Percentiles rank a stretch among this genome's conserved stretches.
Evolutionary conservation across 1,140 invertebrate genomes (phyloP).

Genomic region (Myzus persicae): DNA sequence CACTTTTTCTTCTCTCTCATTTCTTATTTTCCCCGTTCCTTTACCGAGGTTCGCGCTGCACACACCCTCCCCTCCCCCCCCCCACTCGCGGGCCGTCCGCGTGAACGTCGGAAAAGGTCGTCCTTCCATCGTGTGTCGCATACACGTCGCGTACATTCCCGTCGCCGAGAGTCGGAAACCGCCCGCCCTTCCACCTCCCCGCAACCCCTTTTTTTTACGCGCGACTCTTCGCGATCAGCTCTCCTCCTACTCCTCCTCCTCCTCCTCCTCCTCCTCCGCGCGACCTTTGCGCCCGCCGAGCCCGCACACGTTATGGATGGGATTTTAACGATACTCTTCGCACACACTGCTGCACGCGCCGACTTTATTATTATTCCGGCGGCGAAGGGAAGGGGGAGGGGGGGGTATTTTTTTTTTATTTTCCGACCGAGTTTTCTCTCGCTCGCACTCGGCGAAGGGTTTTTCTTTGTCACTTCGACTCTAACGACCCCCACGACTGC

Average conservation of each 20-base stretch:
- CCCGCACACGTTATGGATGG: conserved; percentile 51
- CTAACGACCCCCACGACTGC: conserved; percentile 27
- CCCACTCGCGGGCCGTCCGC: neutral
- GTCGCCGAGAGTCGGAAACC: conserved; percentile 30
- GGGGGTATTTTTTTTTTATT: neutral
- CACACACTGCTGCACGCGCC: neutral
- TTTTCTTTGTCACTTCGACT: conserved; percentile 20
- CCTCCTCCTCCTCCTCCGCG: neutral
- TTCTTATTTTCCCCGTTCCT: neutral
- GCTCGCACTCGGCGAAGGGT: neutral
- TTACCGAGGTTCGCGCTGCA: neutral
- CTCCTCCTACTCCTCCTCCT: neutral
- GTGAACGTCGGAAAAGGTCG: conserved; percentile 15
- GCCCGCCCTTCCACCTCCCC: neutral
- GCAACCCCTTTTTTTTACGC: conserved; percentile 24
- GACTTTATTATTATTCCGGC: conserved; percentile 53
- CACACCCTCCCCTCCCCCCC: neutral
- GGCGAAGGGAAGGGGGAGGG: neutral
- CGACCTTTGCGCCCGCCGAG: neutral
- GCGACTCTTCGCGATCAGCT: conserved; percentile 19
- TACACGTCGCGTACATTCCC: conserved; percentile 28
- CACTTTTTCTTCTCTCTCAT: neutral
- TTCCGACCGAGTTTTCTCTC: neutral
- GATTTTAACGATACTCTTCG: conserved; percentile 51
- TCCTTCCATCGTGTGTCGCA: neutral